Conservation (phyloP, 2,888 invertebrate genomes). For the Zaprionus obscuricornis region DNA sequence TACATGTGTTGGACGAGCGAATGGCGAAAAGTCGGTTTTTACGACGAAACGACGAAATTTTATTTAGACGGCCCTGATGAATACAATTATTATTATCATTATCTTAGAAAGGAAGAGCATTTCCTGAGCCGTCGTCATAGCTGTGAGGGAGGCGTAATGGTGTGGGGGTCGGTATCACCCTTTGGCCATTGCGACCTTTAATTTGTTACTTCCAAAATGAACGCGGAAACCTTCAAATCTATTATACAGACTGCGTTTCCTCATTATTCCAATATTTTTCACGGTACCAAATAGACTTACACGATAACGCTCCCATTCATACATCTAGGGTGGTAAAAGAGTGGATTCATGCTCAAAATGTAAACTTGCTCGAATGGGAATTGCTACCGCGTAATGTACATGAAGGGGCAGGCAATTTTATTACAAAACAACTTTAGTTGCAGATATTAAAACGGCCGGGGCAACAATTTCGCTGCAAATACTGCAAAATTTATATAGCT, state of each 20-base stretch:
- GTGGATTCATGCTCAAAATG: constrained; percentile 25
- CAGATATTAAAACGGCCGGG: constrained; percentile 4
- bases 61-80: constrained; percentile 6
- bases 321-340: constrained; percentile 25
- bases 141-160: constrained; percentile 27
- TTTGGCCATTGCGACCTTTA: constrained; percentile 29
- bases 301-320: no score
- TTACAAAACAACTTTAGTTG: not conserved
- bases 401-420: constrained; percentile 22
- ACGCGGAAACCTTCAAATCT: constrained; percentile 19
- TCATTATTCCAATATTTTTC: constrained; percentile 23
- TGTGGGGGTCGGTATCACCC: constrained; percentile 29
- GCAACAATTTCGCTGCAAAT: not conserved
- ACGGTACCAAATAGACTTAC: no score
- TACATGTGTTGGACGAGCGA: no score
- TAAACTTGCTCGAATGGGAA: constrained; percentile 18
- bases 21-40: no score
- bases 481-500: not conserved
- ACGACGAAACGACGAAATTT: constrained; percentile 6
- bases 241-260: constrained; percentile 28
- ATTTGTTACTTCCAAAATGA: constrained; percentile 32
- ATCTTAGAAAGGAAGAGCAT: constrained; percentile 18
- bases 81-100: constrained; percentile 11
- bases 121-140: constrained; percentile 19
- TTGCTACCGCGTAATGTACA: constrained; percentile 18